phyloP scores from a whole-genome alignment of 2,888 invertebrate species.

The Pristionchus mayeri region DNA sequence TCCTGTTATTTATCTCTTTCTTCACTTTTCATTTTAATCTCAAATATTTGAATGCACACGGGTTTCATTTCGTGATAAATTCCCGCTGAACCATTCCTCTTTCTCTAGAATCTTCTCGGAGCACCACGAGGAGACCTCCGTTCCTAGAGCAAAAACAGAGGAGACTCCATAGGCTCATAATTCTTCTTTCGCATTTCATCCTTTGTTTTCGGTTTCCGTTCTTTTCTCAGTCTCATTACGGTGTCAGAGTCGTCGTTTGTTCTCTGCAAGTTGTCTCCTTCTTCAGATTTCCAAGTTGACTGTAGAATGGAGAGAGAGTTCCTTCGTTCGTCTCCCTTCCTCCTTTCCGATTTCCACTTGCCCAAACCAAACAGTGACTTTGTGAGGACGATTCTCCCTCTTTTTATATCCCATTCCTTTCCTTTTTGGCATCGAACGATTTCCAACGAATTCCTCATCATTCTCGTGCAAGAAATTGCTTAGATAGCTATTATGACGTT shows the following conservation, averaged over 20 bases:
- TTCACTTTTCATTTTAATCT: conserved; percentile 16
- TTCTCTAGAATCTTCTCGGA: neutral
- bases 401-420: conserved; percentile 20
- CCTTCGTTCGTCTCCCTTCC: neutral
- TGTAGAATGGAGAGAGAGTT: neutral
- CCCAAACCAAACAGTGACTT: conserved; percentile 31
- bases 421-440: neutral
- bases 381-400: conserved; percentile 4
- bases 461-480: neutral
- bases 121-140: neutral
- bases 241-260: neutral
- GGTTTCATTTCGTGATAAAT: conserved; percentile 33
- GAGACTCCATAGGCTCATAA: conserved; percentile 15
- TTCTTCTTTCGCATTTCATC: neutral
- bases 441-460: neutral
- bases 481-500: conserved; percentile 28
- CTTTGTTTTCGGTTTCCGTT: neutral
- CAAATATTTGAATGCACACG: neutral
- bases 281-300: neutral
- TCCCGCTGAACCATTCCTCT: neutral
- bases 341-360: conserved; percentile 22
- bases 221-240: neutral
- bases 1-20: neutral
- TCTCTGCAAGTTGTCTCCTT: neutral
- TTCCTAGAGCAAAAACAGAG: neutral